Conservation (phyloP, 2,888 invertebrate species). For the Thereva nobilitata region DNA sequence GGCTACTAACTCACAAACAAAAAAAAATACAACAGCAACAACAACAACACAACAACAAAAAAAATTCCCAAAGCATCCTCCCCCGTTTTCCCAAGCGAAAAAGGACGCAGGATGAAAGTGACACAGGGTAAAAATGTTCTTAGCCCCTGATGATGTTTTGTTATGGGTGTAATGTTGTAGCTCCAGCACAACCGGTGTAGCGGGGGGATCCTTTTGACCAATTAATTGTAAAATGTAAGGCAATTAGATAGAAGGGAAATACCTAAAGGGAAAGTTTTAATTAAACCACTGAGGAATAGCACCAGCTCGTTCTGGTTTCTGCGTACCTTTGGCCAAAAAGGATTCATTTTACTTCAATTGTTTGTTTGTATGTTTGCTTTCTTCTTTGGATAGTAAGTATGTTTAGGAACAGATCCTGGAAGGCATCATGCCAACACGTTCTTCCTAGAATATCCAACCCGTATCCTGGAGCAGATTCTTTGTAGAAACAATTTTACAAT, state of each 20-base stretch:
- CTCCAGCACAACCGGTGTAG: background rate
- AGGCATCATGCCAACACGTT: no score
- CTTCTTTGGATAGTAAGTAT: no score
- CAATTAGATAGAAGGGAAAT: constrained; percentile 6
- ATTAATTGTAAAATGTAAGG: constrained; percentile 13
- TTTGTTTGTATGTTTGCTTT: no score
- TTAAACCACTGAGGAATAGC: constrained; percentile 1
- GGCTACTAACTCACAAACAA: no score
- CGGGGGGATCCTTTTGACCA: background rate
- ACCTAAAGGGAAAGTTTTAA: constrained; percentile 17
- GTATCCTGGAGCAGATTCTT: no score
- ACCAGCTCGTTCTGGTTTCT: no score
- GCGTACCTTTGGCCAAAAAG: no score
- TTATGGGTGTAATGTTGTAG: background rate
- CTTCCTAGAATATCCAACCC: no score
- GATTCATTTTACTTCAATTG: no score
- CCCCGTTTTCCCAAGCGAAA: background rate
- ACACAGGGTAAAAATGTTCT: background rate
- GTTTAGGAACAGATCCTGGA: no score
- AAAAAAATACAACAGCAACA: no score
- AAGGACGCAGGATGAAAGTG: background rate
- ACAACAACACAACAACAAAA: background rate
- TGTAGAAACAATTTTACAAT: no score
- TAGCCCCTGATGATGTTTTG: background rate
- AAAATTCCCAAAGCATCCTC: background rate